Base-by-base conservation (phyloP, 2,797 vertebrate genomes). In the Lagocephalus sceleratus region DNA sequence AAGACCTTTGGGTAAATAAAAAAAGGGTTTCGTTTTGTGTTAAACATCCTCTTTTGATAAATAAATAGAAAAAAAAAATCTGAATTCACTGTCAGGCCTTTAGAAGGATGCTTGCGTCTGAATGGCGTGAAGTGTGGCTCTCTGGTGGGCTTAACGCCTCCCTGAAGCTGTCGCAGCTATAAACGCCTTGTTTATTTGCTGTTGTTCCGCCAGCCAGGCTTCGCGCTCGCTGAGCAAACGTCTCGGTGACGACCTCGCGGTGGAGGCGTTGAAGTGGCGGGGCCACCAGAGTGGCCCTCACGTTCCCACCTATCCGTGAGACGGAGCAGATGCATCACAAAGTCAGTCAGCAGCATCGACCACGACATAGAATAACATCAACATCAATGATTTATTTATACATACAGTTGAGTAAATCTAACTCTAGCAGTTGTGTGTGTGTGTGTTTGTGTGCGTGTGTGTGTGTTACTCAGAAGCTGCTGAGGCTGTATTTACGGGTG, bases 151-250 rank as follows among this genome's bases (percentile, higher is more conserved):
- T 47, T 20, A 54, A 69, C 71, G 53, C 60, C 2, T 54, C 44
- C 53, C 17, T 54, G 66, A 60, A 81, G 69, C 67, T 84, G 77
- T 47, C 57, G 10, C 16, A 20, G 35, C 60, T 55, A 48, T 72
- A 82, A 57, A 69, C 67, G 79, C 66, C 38, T 44, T 51, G 61
- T 71, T 76, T 68, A 67, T 78, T 63, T 71, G 71, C 38, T 56
- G 47, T 46, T 60, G 61, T 81, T 84, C 83, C 75, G 54, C 63
- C 57, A 54, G 49, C 71, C 59, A 15, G 8, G 63, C 55, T 50
- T 48, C 52, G 55, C 46, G 15, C 57, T 64, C 32, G 66, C 79
- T 85, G 74, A 81, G 62, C 46, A 80, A 86, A 83, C 79, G 78
- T 25, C 0, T 66, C 3, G 64, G 54, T 63, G 70, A 14, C 54